Conservation (phyloP, 2,113 vertebrate genomes). For the Aegithalos caudatus region DNA sequence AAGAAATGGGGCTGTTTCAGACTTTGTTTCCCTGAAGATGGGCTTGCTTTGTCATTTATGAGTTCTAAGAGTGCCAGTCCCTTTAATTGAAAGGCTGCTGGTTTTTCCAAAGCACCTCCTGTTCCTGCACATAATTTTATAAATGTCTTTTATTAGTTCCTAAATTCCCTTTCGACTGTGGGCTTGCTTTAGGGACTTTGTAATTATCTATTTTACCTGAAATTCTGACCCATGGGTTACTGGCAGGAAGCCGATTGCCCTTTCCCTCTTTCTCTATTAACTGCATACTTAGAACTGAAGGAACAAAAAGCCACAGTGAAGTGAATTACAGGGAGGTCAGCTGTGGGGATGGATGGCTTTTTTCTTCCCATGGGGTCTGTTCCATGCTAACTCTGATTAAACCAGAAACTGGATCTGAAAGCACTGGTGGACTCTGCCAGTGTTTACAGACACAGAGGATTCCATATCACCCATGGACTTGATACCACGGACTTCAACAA, state of each 20-base stretch:
- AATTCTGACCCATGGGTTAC: neutral
- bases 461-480: neutral
- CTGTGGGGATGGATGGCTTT: slow-evolving; percentile 29
- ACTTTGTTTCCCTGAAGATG: neutral
- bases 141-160: neutral
- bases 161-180: neutral
- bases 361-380: neutral
- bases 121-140: neutral
- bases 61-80: neutral
- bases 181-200: neutral
- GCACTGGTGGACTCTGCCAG: neutral
- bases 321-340: slow-evolving; percentile 53
- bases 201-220: slow-evolving; percentile 1
- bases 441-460: neutral
- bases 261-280: slow-evolving; percentile 41
- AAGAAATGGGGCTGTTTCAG: neutral
- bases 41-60: neutral
- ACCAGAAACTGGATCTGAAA: neutral
- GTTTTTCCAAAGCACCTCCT: neutral
- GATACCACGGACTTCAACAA: neutral
- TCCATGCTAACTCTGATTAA: slow-evolving; percentile 7
- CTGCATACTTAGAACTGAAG: slow-evolving; percentile 14
- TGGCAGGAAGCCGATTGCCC: neutral
- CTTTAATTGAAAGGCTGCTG: neutral
- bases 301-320: slow-evolving; percentile 9